Evolutionary conservation across 1,140 invertebrate genomes (phyloP).

Genomic region (Bemisia tabaci): DNA sequence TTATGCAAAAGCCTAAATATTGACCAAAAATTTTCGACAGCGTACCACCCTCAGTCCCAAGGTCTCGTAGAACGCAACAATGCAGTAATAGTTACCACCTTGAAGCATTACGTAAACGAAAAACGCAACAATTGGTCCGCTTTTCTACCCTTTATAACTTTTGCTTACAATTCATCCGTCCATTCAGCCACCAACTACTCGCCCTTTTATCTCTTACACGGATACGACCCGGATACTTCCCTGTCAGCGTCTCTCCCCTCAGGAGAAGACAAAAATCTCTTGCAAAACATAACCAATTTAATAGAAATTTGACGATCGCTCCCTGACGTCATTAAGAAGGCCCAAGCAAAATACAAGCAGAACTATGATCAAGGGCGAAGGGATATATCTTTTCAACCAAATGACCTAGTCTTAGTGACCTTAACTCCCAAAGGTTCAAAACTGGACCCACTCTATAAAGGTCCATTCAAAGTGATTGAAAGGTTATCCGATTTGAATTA

Average conservation of each 20-base stretch:
- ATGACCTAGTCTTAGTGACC: no score
- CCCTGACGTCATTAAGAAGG: not conserved
- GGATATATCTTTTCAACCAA: no score
- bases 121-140: not conserved
- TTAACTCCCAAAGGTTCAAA: no score
- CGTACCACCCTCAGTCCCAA: not conserved
- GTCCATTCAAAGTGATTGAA: no score
- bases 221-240: not conserved
- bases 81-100: not conserved
- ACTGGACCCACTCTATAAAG: no score
- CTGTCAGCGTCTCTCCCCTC: not conserved
- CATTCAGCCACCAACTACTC: not conserved
- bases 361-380: constrained; percentile 4
- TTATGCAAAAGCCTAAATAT: constrained; percentile 4
- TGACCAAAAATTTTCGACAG: not conserved
- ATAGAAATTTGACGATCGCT: not conserved
- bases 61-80: constrained; percentile 1
- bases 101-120: constrained; percentile 3
- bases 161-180: not conserved
- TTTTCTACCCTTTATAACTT: not conserved
- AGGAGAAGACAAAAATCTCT: not conserved
- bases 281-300: not conserved
- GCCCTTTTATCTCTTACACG: not conserved
- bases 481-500: no score
- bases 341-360: not conserved